A percentile compares a stretch with the other conserved stretches of the same genome.
phyloP scores from a whole-genome alignment of 2,113 vertebrate genomes.

The Australoheros scitulus region DNA sequence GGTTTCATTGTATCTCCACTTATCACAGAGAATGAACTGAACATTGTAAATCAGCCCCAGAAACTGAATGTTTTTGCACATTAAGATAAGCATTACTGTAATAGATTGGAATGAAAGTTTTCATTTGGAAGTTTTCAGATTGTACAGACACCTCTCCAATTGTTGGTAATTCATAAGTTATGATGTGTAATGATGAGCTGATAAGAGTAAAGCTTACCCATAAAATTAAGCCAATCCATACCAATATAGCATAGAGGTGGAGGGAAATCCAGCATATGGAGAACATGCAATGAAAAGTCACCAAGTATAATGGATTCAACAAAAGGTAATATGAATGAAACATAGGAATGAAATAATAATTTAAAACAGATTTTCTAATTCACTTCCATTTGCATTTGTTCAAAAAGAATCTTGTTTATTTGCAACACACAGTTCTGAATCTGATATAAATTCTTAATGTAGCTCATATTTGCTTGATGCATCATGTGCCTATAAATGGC shows the following conservation, averaged over 20 bases:
- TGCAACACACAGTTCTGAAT: neutral
- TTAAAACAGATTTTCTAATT: slow-evolving; percentile 10
- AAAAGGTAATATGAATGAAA: neutral
- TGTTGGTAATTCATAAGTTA: slow-evolving; percentile 24
- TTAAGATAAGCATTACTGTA: slow-evolving; percentile 49
- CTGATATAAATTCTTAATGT: slow-evolving; percentile 23
- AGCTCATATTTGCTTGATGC: slow-evolving; percentile 29
- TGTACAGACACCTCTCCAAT: slow-evolving; percentile 10
- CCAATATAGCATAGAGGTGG: slow-evolving; percentile 8
- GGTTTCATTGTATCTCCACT: slow-evolving; percentile 39
- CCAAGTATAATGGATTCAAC: neutral
- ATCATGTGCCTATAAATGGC: slow-evolving; percentile 20
- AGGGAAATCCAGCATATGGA: neutral
- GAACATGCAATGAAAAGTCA: neutral
- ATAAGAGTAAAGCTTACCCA: slow-evolving; percentile 29
- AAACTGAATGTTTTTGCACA: slow-evolving; percentile 37
- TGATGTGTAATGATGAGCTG: slow-evolving; percentile 45
- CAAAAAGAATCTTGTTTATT: slow-evolving; percentile 40
- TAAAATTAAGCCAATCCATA: slow-evolving; percentile 17
- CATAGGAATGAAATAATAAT: slow-evolving; percentile 9
- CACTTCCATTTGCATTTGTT: slow-evolving; percentile 40
- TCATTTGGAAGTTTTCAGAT: slow-evolving; percentile 40
- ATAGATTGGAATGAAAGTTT: slow-evolving; percentile 39
- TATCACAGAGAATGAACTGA: slow-evolving; percentile 52
- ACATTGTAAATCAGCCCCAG: slow-evolving; percentile 47